phyloP scores from a whole-genome alignment of 2,888 invertebrate species.

The Dromius quadrimaculatus region DNA sequence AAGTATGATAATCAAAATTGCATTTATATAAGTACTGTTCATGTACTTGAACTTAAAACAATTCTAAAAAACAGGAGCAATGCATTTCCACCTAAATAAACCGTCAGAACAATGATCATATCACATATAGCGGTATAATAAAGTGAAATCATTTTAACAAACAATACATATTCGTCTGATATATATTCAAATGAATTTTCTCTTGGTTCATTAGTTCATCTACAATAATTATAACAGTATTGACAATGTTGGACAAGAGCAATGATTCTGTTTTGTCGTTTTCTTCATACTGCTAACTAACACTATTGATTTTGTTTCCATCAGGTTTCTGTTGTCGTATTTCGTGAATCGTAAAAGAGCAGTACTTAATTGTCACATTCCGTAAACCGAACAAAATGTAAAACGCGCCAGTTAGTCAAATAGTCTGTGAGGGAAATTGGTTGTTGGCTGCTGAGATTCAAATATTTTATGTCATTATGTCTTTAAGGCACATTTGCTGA shows the following conservation, averaged over 20 bases:
- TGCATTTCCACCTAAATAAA: slow-evolving; percentile 19
- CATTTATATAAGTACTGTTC: too few species aligned
- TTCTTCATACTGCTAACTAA: slow-evolving; percentile 1
- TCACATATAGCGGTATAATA: slow-evolving; percentile 1
- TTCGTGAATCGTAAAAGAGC: background rate
- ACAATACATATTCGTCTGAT: slow-evolving; percentile 5
- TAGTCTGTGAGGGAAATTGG: slow-evolving; percentile 46
- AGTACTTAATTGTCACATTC: slow-evolving; percentile 48
- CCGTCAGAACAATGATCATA: slow-evolving; percentile 19
- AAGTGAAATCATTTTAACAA: slow-evolving; percentile 25
- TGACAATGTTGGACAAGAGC: slow-evolving; percentile 1
- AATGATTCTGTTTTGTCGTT: too few species aligned
- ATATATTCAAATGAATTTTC: background rate
- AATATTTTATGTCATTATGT: slow-evolving; percentile 48
- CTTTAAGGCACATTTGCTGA: background rate
- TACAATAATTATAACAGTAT: background rate
- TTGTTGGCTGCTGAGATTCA: slow-evolving; percentile 47
- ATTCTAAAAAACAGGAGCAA: too few species aligned
- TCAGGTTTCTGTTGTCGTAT: slow-evolving; percentile 13
- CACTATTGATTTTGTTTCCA: slow-evolving; percentile 21
- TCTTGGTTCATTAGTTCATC: slow-evolving; percentile 5
- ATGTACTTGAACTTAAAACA: too few species aligned
- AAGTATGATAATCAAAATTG: too few species aligned
- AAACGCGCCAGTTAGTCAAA: slow-evolving; percentile 51
- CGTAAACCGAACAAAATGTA: slow-evolving; percentile 47